Evolutionary conservation across 2,888 invertebrate genomes (phyloP), one percentile per base, ranked within the genome.

Genomic region (Caenorhabditis imperialis): DNA sequence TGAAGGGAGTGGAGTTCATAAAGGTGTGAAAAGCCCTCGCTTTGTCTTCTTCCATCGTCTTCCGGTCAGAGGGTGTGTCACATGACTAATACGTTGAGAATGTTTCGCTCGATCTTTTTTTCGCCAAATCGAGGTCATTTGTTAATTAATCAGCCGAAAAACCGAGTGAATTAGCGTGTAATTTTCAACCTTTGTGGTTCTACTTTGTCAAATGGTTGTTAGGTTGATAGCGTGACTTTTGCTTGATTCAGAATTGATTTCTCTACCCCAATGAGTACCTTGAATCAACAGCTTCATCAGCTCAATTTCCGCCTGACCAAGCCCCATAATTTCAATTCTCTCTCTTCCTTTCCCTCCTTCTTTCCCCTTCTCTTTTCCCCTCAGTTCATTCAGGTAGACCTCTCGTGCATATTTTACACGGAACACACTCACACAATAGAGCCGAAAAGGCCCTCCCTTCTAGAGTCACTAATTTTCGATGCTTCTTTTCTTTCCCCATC

Each of bases 391-490:
- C 27, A 48, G 57, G 65, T 50, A 45, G 12, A 30, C 25, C 18
- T 23, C 58, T 18, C 48, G 44, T 23, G 16, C 20, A 67, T 67
- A 54, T 51, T 50, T 67, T 57, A 70, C 51, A 51, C 45, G n/a
- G n/a, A n/a, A n/a, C n/a, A 60, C 47, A 60, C 70, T 40, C 35
- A 22, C 12, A 61, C 71, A 70, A 70, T 70, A 54, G 60, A 69
- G 67, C 69, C 37, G 57, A 42, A 50, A 48, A 27, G n/a, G n/a
- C n/a, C n/a, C n/a, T n/a, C n/a, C n/a, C n/a, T n/a, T n/a, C 44
- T 40, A 54, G 44, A 20, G 35, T n/a, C 38, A 55, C 71, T 71
- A 71, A 71, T 71, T 71, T 71, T 71, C 71, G 57, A 57, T 71
- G 62, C 60, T 20, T 48, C 44, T 47, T 38, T 48, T 67, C 33